These are phyloP conservation scores for Sebastes taczanowskii DNA, from an alignment of 2,797 vertebrate species.

Conservation along the genomic window DNA sequence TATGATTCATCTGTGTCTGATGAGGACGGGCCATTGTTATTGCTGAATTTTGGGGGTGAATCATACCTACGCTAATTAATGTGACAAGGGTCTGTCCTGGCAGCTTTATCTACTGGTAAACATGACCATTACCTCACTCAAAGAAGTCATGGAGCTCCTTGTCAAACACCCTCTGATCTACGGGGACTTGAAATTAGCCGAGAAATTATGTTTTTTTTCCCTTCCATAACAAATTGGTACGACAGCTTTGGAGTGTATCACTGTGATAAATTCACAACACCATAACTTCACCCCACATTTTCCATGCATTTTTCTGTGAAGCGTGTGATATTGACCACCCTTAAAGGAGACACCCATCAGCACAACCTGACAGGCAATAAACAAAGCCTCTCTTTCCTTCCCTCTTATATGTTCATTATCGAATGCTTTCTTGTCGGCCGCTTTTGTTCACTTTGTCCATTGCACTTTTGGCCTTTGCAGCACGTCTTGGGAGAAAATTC, in stretches of 20 bases:
- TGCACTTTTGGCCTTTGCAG: conserved; percentile 27
- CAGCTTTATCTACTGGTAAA: conserved; percentile 27
- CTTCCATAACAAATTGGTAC: conserved; percentile 4
- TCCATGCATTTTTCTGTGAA: conserved; percentile 68
- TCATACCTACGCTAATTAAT: conserved; percentile 46
- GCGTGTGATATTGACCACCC: conserved; percentile 55
- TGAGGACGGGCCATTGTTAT: conserved; percentile 46
- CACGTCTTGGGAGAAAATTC: conserved; percentile 23
- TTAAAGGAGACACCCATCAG: conserved; percentile 59
- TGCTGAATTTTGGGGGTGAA: conserved; percentile 41
- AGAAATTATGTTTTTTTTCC: conserved; percentile 1
- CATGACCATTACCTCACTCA: conserved; percentile 43
- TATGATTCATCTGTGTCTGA: conserved; percentile 48
- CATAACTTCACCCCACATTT: conserved; percentile 40
- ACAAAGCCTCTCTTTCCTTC: conserved; percentile 42
- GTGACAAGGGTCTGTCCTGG: conserved; percentile 41
- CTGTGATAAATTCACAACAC: conserved; percentile 44
- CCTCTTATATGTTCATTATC: conserved; percentile 49
- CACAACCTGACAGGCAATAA: conserved; percentile 35
- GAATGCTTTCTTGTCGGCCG: conserved; percentile 16
- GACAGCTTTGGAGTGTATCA: conserved; percentile 42
- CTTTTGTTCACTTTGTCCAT: conserved; percentile 29
- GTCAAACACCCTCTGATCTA: conserved; percentile 38
- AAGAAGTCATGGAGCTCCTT: conserved; percentile 35
- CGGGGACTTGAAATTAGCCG: conserved; percentile 31